A percentile compares a stretch with the other conserved stretches of the same genome.
phyloP scores from a whole-genome alignment of 2,888 invertebrate species.

The Ferrisia virgata region DNA sequence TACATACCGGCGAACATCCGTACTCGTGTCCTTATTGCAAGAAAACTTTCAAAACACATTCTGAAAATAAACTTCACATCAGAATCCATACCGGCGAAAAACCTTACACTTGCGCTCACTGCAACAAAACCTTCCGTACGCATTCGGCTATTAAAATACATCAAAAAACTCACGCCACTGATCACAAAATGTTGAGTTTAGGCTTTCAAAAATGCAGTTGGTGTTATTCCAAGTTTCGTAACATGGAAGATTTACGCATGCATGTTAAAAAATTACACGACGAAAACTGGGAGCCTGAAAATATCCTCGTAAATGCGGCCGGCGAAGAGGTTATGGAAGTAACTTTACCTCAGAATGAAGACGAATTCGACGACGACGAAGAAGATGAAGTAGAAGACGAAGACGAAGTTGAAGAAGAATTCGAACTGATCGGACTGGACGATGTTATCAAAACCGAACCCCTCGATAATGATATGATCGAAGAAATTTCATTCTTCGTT shows the following conservation, averaged over 20 bases:
- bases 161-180: constrained; percentile 7
- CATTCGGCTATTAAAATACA: constrained; percentile 45
- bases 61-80: constrained; percentile 42
- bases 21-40: constrained; percentile 39
- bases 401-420: constrained; percentile 11
- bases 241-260: neutral
- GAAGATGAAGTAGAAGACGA: neutral
- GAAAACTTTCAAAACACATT: constrained; percentile 44
- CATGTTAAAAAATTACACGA: constrained; percentile 6
- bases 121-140: constrained; percentile 39
- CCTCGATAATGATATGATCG: constrained; percentile 10
- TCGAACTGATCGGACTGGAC: neutral
- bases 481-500: neutral
- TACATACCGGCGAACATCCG: constrained; percentile 44
- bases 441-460: constrained; percentile 15
- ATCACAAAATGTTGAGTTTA: neutral
- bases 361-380: neutral
- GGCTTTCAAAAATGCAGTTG: neutral
- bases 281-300: neutral
- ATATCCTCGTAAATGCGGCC: neutral
- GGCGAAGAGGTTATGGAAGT: neutral
- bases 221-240: neutral
- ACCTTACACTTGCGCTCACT: constrained; percentile 29
- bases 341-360: neutral
- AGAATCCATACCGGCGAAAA: constrained; percentile 43